These are phyloP conservation scores for Perithous albicinctus DNA, from an alignment of 2,888 invertebrate species.

Conservation along the genomic window DNA sequence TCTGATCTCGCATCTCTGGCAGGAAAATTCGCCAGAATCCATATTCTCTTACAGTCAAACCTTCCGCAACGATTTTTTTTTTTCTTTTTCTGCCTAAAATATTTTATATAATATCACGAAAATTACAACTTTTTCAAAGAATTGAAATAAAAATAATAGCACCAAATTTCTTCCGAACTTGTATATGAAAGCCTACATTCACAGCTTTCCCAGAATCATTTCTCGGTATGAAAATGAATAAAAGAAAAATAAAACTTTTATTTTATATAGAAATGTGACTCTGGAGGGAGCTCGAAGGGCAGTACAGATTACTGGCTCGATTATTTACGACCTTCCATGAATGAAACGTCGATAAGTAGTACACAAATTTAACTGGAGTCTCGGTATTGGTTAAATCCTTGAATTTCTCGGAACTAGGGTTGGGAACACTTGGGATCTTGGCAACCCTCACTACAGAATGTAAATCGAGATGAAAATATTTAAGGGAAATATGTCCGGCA, in stretches of 20 bases:
- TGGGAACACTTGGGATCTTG: not conserved
- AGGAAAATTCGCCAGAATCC: constrained; percentile 33
- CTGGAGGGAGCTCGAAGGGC: not conserved
- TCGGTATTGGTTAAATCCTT: not conserved
- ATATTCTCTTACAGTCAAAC: constrained; percentile 15
- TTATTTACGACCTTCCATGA: not conserved
- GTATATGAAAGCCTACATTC: not conserved
- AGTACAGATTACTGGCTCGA: not conserved
- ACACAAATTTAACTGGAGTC: not conserved
- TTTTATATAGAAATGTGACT: not conserved
- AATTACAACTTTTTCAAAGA: not conserved
- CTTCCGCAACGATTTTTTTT: constrained; percentile 18
- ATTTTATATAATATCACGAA: not conserved
- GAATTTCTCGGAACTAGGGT: not conserved
- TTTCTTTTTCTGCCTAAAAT: not conserved
- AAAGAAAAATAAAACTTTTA: constrained; percentile 6
- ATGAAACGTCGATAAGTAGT: not conserved
- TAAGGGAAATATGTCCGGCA: no score
- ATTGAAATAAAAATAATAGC: not conserved
- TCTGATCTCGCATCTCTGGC: constrained; percentile 23
- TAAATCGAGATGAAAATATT: not conserved
- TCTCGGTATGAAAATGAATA: not conserved
- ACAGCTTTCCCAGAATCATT: constrained; percentile 5
- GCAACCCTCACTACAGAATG: not conserved
- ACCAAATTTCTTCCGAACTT: no score